A percentile compares a stretch with the other conserved stretches of the same genome.
phyloP scores from a whole-genome alignment of 2,888 invertebrate genomes.

The Lasioglossum morio region DNA sequence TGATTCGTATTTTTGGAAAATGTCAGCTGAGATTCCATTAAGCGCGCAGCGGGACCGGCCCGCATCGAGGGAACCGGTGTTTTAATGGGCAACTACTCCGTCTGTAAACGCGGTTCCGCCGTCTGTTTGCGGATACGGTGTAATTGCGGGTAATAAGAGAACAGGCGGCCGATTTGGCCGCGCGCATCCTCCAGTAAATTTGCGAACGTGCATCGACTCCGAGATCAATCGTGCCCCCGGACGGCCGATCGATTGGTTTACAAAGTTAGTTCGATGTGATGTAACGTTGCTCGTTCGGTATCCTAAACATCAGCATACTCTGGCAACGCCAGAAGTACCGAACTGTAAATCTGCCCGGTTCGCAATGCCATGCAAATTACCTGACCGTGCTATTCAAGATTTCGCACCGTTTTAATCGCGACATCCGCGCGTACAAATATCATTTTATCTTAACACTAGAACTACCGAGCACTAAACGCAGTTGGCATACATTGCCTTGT shows the following conservation, averaged over 20 bases:
- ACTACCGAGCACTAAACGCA: no score
- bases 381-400: not conserved
- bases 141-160: conserved; percentile 55
- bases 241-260: not conserved
- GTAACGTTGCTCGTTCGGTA: conserved; percentile 2
- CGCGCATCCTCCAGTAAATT: conserved; percentile 19
- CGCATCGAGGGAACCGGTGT: not conserved
- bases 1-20: not conserved
- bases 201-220: conserved; percentile 10
- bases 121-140: conserved; percentile 43
- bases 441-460: no score
- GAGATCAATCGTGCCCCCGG: not conserved
- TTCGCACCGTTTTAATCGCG: not conserved
- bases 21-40: not conserved
- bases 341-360: not conserved
- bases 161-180: conserved; percentile 16
- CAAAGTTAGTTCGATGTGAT: not conserved
- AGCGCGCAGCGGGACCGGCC: conserved; percentile 2
- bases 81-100: conserved; percentile 28
- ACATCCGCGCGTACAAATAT: not conserved
- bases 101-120: conserved; percentile 12
- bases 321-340: not conserved
- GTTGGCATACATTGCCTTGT: no score
- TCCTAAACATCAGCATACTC: not conserved
- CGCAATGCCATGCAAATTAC: not conserved